Evolutionary conservation across 1,140 invertebrate species (phyloP).

Genomic region (Penaeus vannamei): DNA sequence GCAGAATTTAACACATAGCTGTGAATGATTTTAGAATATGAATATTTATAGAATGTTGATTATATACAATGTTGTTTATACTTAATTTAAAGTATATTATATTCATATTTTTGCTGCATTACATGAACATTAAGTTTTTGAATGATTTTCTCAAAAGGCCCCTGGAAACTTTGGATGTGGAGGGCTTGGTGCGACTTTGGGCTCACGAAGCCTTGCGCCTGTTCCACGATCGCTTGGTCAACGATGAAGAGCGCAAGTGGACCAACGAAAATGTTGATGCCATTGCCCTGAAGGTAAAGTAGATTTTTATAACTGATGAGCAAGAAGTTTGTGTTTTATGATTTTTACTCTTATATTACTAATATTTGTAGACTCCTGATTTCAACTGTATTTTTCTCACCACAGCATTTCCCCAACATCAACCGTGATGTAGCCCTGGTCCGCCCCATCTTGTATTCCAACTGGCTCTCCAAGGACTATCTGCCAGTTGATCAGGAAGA

Average conservation of each 20-base stretch:
- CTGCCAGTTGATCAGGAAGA: constrained; percentile 96
- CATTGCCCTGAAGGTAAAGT: constrained; percentile 79
- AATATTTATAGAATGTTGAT: too few species aligned
- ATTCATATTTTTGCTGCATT: too few species aligned
- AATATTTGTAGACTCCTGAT: background rate
- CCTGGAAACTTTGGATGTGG: constrained; percentile 89
- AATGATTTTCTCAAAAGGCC: constrained; percentile 77
- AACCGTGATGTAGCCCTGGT: constrained; percentile 87
- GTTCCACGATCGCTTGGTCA: constrained; percentile 96
- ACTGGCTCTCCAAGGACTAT: constrained; percentile 99
- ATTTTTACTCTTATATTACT: too few species aligned
- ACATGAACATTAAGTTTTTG: background rate
- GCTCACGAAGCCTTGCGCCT: constrained; percentile 97
- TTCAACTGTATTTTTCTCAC: background rate
- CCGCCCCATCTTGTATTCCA: constrained; percentile 96
- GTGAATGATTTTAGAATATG: too few species aligned
- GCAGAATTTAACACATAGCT: too few species aligned
- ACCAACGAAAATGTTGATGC: constrained; percentile 98
- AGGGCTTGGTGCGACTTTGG: constrained; percentile 97
- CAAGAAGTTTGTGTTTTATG: too few species aligned
- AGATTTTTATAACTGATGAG: too few species aligned
- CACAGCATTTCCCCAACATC: constrained; percentile 94
- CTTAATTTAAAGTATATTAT: too few species aligned
- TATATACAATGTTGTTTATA: too few species aligned
- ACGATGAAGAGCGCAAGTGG: constrained; percentile 95